Percentiles rank a stretch among this genome's conserved stretches.
Evolutionary conservation across 2,888 invertebrate genomes (phyloP).

Genomic region (Malacosoma neustria): DNA sequence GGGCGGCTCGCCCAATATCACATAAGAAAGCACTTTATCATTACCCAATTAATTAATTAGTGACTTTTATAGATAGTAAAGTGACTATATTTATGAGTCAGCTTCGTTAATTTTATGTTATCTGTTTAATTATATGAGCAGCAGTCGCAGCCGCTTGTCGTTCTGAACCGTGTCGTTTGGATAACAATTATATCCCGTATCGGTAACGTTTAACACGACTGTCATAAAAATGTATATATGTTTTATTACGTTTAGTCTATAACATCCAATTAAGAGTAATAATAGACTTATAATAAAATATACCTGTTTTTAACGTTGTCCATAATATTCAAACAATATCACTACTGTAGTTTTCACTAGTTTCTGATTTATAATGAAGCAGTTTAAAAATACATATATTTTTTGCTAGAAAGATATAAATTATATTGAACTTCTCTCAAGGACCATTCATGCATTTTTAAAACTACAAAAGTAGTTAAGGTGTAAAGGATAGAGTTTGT

Average conservation of each 20-base stretch:
- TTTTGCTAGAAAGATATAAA: too few species aligned
- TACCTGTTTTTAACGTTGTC: too few species aligned
- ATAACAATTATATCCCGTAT: constrained; percentile 25
- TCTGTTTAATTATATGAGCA: constrained; percentile 58
- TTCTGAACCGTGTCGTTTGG: constrained; percentile 22
- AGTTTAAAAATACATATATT: too few species aligned
- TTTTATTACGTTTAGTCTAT: constrained; percentile 1
- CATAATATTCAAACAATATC: too few species aligned
- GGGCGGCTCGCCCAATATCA: constrained; percentile 28
- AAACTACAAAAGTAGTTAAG: too few species aligned
- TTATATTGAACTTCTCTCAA: too few species aligned
- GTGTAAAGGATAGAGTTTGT: too few species aligned
- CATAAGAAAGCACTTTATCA: constrained; percentile 55
- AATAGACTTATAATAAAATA: too few species aligned
- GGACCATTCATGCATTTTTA: too few species aligned
- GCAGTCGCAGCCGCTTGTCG: constrained; percentile 28
- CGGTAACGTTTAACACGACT: constrained; percentile 21
- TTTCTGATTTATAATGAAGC: too few species aligned
- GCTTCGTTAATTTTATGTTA: constrained; percentile 66
- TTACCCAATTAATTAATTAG: constrained; percentile 70
- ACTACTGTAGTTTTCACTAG: too few species aligned
- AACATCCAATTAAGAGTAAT: too few species aligned
- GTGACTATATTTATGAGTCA: constrained; percentile 59
- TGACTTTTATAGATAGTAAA: constrained; percentile 72
- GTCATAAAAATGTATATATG: constrained; percentile 20